phyloP scores from a whole-genome alignment of 2,888 invertebrate genomes.

The Sericinus montela region DNA sequence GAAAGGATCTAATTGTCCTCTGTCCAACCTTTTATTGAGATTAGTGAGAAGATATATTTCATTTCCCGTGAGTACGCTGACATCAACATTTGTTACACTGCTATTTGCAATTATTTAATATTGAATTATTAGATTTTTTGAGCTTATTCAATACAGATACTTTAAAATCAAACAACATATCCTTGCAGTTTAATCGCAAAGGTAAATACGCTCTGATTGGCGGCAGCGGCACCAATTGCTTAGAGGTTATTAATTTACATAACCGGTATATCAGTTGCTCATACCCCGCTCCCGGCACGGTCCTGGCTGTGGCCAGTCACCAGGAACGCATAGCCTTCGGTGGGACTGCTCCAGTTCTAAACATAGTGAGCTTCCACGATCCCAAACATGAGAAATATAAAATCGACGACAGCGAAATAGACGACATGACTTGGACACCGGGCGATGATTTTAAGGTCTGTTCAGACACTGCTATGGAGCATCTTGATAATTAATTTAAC shows the following conservation, averaged over 20 bases:
- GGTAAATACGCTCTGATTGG: conserved; percentile 69
- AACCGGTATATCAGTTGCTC: conserved; percentile 66
- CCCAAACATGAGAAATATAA: conserved; percentile 61
- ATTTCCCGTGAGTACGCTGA: no score
- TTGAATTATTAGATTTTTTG: no score
- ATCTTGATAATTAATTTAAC: neutral
- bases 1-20: no score
- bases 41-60: no score
- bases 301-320: conserved; percentile 55
- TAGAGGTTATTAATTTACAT: conserved; percentile 68
- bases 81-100: no score
- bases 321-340: conserved; percentile 64
- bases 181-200: conserved; percentile 63
- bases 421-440: conserved; percentile 16
- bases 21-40: no score
- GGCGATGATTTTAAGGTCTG: neutral
- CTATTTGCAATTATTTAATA: no score
- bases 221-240: conserved; percentile 66
- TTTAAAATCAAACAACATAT: no score
- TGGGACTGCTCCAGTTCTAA: conserved; percentile 57
- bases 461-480: conserved; percentile 1
- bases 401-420: conserved; percentile 23
- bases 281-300: conserved; percentile 52
- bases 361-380: conserved; percentile 60
- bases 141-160: no score